Base-by-base conservation (phyloP, 2,797 vertebrate species). In the Allobates femoralis region DNA sequence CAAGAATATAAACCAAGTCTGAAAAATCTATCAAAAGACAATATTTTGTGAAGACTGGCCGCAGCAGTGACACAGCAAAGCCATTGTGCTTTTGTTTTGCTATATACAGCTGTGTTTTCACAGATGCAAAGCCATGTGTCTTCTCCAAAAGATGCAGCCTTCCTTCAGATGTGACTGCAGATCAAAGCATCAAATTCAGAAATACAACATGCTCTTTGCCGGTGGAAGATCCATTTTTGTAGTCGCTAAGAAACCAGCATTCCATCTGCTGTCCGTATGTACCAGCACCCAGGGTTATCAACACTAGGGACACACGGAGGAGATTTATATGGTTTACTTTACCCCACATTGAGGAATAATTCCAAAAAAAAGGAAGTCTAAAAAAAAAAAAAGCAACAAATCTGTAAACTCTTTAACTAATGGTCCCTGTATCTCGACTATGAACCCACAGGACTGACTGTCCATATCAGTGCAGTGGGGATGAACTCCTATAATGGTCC, bases 21-120 rank as follows among this genome's bases (percentile, higher is more conserved):
- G 89, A 90, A 91, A 90, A 88, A 85, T 88, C 89, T 89, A 90
- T 91, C 77, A 90, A 92, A 94, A 93, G 79, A 16, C 90, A 87
- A 91, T 92, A 93, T 94, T 93, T 90, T 89, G 53, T 89, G 87
- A 92, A 91, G 2, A 0, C 88, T 88, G 90, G 83, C 87, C 81
- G 89, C 88, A 85, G 90, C 92, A 92, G 92, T 90, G 92, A 94
- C 92, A 95, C 92, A 94, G 93, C 94, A 93, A 93, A 95, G 89
- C 91, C 93, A 94, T 94, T 95, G 94, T 94, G 89, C 92, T 92
- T 92, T 95, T 95, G 96, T 96, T 96, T 95, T 95, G 94, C 95
- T 95, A 94, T 94, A 94, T 96, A 97, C 97, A 95, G 95, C 94
- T 94, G 89, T 99, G 97, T 99, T 99, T 98, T 95, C 94, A 98